phyloP scores from a whole-genome alignment of 2,113 vertebrate species.

The Calidris pugnax region DNA sequence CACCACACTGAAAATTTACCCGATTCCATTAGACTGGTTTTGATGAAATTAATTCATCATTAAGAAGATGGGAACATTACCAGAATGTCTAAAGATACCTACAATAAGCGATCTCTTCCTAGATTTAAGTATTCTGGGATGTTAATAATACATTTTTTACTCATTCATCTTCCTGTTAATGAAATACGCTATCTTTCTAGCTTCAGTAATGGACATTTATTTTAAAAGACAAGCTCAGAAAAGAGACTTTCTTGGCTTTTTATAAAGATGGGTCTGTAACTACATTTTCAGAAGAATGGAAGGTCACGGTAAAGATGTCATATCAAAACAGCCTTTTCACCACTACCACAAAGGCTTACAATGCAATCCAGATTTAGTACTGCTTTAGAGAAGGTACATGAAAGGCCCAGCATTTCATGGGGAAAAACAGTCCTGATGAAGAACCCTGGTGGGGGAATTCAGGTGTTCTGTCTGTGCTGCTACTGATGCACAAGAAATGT shows the following conservation, averaged over 20 bases:
- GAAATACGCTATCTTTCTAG: slow-evolving; percentile 17
- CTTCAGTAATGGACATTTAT: slow-evolving; percentile 29
- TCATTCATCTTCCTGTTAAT: slow-evolving; percentile 61
- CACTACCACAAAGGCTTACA: slow-evolving; percentile 20
- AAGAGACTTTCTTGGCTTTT: slow-evolving; percentile 16
- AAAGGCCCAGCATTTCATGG: not conserved
- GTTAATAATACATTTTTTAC: slow-evolving; percentile 55
- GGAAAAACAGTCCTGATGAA: not conserved
- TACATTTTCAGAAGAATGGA: slow-evolving; percentile 61
- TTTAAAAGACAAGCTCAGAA: slow-evolving; percentile 38
- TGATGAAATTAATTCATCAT: slow-evolving; percentile 36
- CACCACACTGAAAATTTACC: not conserved
- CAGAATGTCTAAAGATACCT: slow-evolving; percentile 39
- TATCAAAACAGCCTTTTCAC: slow-evolving; percentile 46
- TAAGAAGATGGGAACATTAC: slow-evolving; percentile 18
- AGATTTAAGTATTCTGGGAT: slow-evolving; percentile 28
- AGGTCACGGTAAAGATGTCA: not conserved
- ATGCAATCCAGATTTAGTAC: slow-evolving; percentile 4
- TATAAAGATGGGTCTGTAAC: slow-evolving; percentile 10
- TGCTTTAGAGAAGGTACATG: not conserved
- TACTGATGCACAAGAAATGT: not conserved
- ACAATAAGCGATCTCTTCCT: slow-evolving; percentile 48
- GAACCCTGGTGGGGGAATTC: not conserved
- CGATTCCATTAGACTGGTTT: not conserved
- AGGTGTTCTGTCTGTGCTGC: not conserved